A percentile compares a stretch with the other conserved stretches of the same genome.
Conservation (phyloP, 1,140 invertebrate species). For the Ceratosolen fusciceps region DNA sequence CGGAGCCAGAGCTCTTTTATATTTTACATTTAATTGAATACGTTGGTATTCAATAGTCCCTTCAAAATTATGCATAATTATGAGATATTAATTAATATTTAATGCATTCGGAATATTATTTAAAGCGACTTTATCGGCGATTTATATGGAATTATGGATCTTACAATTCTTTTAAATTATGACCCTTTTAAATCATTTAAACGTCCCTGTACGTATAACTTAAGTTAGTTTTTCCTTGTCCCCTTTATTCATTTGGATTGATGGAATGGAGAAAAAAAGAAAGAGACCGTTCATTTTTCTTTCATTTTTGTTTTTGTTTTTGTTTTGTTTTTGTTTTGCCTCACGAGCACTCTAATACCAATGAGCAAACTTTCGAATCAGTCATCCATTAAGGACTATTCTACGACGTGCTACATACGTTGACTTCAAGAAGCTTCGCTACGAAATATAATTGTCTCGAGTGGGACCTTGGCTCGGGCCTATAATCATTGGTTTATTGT, state of each 20-base stretch:
- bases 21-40: not conserved
- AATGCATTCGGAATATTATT: too few relatives aligned
- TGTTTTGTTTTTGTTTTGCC: not conserved
- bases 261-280: not conserved
- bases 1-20: too few relatives aligned
- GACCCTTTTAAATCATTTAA: too few relatives aligned
- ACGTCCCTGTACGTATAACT: too few relatives aligned
- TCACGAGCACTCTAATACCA: conserved; percentile 34
- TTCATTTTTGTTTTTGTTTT: not conserved
- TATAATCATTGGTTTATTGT: conserved; percentile 19
- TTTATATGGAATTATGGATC: too few relatives aligned
- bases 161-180: too few relatives aligned
- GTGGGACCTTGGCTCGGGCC: not conserved
- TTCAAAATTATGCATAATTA: not conserved
- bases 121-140: too few relatives aligned
- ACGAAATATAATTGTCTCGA: conserved; percentile 20
- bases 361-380: conserved; percentile 34
- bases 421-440: conserved; percentile 15
- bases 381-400: conserved; percentile 42
- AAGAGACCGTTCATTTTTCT: conserved; percentile 19
- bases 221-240: too few relatives aligned
- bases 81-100: not conserved
- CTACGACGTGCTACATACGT: conserved; percentile 43
- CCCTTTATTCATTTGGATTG: not conserved
- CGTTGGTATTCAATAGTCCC: not conserved